Evolutionary conservation across 2,888 invertebrate species (phyloP), one percentile per base, ranked within the genome.

Genomic region (Philonicus albiceps): DNA sequence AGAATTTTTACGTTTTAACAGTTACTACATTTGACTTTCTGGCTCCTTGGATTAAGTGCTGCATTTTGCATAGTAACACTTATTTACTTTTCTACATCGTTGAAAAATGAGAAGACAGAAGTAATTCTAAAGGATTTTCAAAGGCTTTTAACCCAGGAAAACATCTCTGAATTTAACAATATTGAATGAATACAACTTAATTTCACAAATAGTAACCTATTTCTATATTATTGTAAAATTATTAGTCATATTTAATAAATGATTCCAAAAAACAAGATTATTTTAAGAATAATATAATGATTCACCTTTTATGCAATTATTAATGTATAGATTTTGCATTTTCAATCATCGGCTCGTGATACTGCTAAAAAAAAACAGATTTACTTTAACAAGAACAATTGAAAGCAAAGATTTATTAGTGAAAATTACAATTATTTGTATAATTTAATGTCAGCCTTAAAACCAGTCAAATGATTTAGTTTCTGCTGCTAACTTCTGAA

Each of bases 71-170:
- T 88, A 27, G 76, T 83, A 22, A 16, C 85, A 16, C 72, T 88
- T 3, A 49, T 88, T 16, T 87, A 88, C 37, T 86, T 80, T 40
- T 88, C 88, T 7, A 80, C 72, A 13, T 22, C 88, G 30, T 72
- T 88, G 1, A 87, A 73, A 43, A 88, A 88, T 6, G 88, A 88
- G 86, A 87, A n/a, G 30, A 84, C 86, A 30, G 81, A 86, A 19
- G 31, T 74, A 3, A 80, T 86, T 3, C 19, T 88, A 7, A 16
- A 34, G 8, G 88, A 86, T 22, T 88, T 88, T 31, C 86, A 88
- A 16, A 75, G 86, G 31, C 49, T 88, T 64, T 84, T 88, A 0
- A 87, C 86, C 34, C 85, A 74, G 2, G 78, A 87, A 49, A 88
- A 88, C 64, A 27, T 16, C 6, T 76, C 76, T 27, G 76, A 76